phyloP scores from a whole-genome alignment of 2,888 invertebrate species.

The Cepaea hortensis region DNA sequence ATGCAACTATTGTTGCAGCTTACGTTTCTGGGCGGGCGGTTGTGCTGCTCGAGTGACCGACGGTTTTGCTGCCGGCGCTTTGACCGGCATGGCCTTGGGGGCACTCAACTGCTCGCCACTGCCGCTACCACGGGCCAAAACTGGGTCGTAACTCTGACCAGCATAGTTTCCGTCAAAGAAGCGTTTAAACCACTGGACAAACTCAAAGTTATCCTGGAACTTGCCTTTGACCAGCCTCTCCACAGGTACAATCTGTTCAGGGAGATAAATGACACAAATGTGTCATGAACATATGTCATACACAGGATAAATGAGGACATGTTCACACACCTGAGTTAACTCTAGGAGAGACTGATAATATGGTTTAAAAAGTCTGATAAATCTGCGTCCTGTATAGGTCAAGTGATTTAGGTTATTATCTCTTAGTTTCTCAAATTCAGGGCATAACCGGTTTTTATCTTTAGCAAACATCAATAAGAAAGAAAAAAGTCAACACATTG shows the following conservation, averaged over 20 bases:
- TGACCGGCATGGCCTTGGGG: slow-evolving; percentile 49
- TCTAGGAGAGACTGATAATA: no score
- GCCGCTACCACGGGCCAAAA: slow-evolving; percentile 86
- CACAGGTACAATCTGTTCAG: slow-evolving; percentile 94
- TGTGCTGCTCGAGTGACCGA: slow-evolving; percentile 41
- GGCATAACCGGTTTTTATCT: no score
- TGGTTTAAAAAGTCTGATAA: no score
- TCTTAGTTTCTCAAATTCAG: no score
- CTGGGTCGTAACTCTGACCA: slow-evolving; percentile 96
- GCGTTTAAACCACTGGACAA: slow-evolving; percentile 99
- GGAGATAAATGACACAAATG: no score
- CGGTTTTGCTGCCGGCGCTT: slow-evolving; percentile 45
- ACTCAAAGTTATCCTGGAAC: slow-evolving; percentile 99
- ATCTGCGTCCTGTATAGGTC: no score
- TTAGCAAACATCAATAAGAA: no score
- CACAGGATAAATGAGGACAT: no score
- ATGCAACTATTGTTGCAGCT: background rate
- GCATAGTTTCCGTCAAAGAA: slow-evolving; percentile 99
- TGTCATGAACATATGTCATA: no score
- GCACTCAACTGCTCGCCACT: slow-evolving; percentile 74
- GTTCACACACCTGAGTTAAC: no score
- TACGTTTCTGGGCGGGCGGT: slow-evolving; percentile 41
- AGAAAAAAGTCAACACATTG: no score
- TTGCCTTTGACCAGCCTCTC: slow-evolving; percentile 99
- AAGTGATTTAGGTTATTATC: no score